These are phyloP conservation scores for Corythoichthys intestinalis DNA, from an alignment of 2,113 vertebrate species.

Conservation along the genomic window DNA sequence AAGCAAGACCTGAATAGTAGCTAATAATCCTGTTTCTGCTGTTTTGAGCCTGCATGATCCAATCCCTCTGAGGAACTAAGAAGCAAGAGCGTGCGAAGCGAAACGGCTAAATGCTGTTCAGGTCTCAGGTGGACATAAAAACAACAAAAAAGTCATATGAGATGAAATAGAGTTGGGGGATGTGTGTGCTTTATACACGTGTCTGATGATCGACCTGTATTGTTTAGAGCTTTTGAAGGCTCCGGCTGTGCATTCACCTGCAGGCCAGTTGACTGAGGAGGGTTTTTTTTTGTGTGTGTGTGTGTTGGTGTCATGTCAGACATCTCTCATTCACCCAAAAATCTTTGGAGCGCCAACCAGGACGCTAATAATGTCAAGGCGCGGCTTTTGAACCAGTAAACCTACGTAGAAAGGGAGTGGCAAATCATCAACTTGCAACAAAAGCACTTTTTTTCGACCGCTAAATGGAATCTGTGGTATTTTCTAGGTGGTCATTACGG, in stretches of 20 bases:
- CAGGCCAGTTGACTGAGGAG: slow-evolving; percentile 2
- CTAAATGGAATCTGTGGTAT: background rate
- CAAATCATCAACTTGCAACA: too few relatives aligned
- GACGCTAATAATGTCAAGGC: background rate
- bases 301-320: background rate
- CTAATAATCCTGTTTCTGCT: background rate
- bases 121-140: slow-evolving; percentile 22
- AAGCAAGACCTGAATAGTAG: background rate
- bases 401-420: too few relatives aligned
- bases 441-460: too few relatives aligned
- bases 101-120: background rate
- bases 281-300: background rate
- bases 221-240: slow-evolving; percentile 38
- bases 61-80: background rate
- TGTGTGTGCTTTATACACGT: background rate
- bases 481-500: background rate
- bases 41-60: slow-evolving; percentile 6
- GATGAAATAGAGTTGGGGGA: slow-evolving; percentile 12
- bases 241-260: slow-evolving; percentile 6
- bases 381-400: background rate
- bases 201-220: slow-evolving; percentile 23
- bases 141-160: background rate
- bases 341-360: background rate
- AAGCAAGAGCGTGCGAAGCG: background rate
- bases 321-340: background rate